phyloP scores from a whole-genome alignment of 2,113 vertebrate genomes.

The Saccopteryx bilineata region DNA sequence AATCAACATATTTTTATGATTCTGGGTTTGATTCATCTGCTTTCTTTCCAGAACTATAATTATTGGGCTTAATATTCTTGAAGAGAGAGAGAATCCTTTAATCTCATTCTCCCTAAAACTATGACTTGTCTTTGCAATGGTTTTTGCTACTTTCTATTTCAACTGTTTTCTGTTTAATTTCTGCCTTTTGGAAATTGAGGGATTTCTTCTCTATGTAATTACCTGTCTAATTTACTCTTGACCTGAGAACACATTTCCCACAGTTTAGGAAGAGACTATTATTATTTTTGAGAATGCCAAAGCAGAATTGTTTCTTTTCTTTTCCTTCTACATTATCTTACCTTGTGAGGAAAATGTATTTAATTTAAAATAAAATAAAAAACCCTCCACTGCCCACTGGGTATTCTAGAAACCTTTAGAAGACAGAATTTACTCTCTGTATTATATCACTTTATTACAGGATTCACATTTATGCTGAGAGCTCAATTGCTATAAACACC shows the following conservation, averaged over 20 bases:
- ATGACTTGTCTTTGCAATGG: neutral
- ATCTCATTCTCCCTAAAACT: neutral
- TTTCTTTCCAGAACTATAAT: neutral
- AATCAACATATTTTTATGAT: neutral
- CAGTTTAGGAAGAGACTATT: neutral
- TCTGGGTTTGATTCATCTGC: neutral
- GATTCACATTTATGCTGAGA: neutral
- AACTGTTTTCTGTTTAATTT: neutral
- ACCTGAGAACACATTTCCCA: neutral
- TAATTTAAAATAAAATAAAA: neutral
- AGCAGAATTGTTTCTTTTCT: neutral
- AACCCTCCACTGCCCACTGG: neutral
- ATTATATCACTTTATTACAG: neutral
- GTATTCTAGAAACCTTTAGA: neutral
- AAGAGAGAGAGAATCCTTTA: neutral
- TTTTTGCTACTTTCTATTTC: neutral
- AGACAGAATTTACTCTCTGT: neutral
- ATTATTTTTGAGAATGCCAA: neutral
- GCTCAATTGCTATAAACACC: neutral
- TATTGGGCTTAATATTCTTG: neutral
- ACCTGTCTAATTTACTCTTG: neutral
- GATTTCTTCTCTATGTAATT: neutral
- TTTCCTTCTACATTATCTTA: neutral
- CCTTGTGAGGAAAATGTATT: neutral
- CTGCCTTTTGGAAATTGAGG: neutral